Evolutionary conservation across 2,113 vertebrate species (phyloP).

Genomic region (Channa argus): DNA sequence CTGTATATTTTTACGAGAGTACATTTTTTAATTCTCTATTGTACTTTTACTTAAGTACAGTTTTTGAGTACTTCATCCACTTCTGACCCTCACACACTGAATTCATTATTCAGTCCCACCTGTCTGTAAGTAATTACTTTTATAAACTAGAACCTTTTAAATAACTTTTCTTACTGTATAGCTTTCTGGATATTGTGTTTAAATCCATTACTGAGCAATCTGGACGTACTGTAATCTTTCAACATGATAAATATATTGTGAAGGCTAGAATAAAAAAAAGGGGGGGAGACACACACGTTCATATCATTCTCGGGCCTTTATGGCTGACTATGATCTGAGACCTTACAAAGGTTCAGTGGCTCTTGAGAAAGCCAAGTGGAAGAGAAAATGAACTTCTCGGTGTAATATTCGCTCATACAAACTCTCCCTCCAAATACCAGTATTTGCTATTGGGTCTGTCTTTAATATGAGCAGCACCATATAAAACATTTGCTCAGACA

Average conservation of each 20-base stretch:
- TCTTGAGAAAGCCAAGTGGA: constrained; percentile 48
- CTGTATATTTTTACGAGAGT: too few species aligned
- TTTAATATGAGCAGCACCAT: background rate
- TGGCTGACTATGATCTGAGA: constrained; percentile 36
- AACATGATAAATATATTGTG: background rate
- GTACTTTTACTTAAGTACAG: too few species aligned
- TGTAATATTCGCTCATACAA: constrained; percentile 17
- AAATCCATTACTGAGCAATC: background rate
- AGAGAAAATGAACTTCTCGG: constrained; percentile 32
- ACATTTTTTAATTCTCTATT: too few species aligned
- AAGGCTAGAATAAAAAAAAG: background rate
- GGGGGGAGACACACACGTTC: background rate
- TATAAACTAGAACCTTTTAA: too few species aligned
- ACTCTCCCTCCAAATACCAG: constrained; percentile 4
- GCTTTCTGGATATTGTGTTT: too few species aligned
- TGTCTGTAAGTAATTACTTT: too few species aligned
- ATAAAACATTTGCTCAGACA: background rate
- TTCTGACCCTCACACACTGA: too few species aligned
- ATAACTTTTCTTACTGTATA: too few species aligned
- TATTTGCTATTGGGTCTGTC: background rate
- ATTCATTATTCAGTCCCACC: too few species aligned
- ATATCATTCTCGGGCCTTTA: constrained; percentile 18
- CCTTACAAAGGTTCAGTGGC: constrained; percentile 50
- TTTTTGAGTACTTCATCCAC: too few species aligned
- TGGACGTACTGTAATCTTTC: constrained; percentile 14